These are phyloP conservation scores for Pachycephus smyrnensis DNA, from an alignment of 2,888 invertebrate species.

Conservation along the genomic window DNA sequence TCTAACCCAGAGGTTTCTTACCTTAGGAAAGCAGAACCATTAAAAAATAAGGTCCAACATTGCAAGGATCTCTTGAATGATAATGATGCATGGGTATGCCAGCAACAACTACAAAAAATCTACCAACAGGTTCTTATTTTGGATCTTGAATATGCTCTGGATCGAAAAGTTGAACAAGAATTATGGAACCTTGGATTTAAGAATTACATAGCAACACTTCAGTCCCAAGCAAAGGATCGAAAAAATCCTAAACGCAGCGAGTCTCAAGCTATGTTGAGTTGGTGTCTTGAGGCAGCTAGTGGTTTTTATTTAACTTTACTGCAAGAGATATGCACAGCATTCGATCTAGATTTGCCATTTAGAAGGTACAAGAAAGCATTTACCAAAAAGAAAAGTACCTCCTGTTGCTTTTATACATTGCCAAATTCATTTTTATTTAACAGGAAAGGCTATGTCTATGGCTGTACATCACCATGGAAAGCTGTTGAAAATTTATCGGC, in stretches of 20 bases:
- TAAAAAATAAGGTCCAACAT: constrained; percentile 77
- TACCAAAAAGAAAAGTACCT: background rate
- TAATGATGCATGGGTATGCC: constrained; percentile 69
- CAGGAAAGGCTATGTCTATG: constrained; percentile 68
- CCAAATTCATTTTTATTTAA: constrained; percentile 21
- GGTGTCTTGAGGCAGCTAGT: constrained; percentile 86
- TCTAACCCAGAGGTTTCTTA: background rate
- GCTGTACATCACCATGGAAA: constrained; percentile 66
- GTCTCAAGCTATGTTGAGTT: constrained; percentile 81
- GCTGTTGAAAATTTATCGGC: constrained; percentile 59
- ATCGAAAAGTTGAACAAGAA: constrained; percentile 90
- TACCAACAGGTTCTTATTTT: constrained; percentile 74
- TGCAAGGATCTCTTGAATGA: constrained; percentile 71
- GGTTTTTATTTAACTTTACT: constrained; percentile 86
- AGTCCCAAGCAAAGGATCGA: constrained; percentile 82
- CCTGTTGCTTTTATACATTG: background rate
- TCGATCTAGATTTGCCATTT: constrained; percentile 85
- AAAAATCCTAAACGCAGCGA: constrained; percentile 83
- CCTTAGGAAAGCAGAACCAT: constrained; percentile 78
- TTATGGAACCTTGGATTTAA: constrained; percentile 91
- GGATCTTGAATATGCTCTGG: constrained; percentile 87
- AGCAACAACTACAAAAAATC: constrained; percentile 66
- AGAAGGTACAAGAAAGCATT: constrained; percentile 63
- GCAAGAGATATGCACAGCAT: constrained; percentile 84
- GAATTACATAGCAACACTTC: constrained; percentile 84